Evolutionary conservation across 2,888 invertebrate species (phyloP), one percentile per base, ranked within the genome.

Genomic region (Cancer borealis): DNA sequence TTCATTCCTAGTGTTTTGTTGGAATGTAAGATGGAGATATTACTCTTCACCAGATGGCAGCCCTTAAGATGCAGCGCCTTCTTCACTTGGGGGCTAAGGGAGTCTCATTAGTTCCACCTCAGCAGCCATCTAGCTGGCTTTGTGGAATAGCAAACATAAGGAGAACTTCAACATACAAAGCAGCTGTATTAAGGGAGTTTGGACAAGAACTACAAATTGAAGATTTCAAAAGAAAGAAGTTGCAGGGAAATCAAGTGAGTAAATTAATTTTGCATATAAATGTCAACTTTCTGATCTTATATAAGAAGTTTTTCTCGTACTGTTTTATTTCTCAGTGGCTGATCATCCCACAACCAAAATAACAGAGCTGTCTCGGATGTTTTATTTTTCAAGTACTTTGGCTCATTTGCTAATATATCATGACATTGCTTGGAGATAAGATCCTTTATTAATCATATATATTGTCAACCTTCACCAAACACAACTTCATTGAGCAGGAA

Each of bases 161-260:
- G 87, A 88, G 54, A n/a, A 66, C 91, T 6, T 93, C 94, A 26
- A 94, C 94, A 14, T 94, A 94, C 88, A 94, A 46, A 91, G 94
- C 93, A 30, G 94, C 94, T 88, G 91, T 94, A 6, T 54, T 94
- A 14, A 87, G 90, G 21, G 96, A 97, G 95, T 96, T 97, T 90
- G 97, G 96, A 1, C 96, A 97, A 96, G 97, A 97, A 0, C 96
- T 97, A n/a, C 96, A 96, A 88, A 96, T 97, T 66, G 97, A 97
- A 96, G 97, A 97, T 95, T 73, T 96, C 14, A 96, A 97, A 54
- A 96, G 96, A 6, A 96, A 96, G 92, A 96, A 96, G 96, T 96
- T 97, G 17, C 96, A 97, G 93, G 96, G 97, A n/a, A 96, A 97
- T 91, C 97, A 97, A 96, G 97, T 97, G 96, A 92, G 88, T 54